phyloP scores from a whole-genome alignment of 2,797 vertebrate species.

The Geotrypetes seraphini region DNA sequence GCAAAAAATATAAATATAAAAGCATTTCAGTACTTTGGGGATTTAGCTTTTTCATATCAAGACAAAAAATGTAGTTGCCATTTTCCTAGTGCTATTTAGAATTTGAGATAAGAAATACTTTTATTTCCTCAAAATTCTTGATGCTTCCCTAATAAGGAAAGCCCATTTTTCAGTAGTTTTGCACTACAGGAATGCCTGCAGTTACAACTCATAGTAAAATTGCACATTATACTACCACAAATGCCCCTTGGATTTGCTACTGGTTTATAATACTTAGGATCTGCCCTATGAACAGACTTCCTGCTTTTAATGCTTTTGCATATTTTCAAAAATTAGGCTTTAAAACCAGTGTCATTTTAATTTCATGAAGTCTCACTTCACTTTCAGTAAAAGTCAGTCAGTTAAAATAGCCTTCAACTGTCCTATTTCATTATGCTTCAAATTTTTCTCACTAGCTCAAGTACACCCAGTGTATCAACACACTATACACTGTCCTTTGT shows the following conservation, averaged over 20 bases:
- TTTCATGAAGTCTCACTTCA: too few relatives aligned
- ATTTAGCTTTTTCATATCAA: not conserved
- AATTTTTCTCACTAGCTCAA: not conserved
- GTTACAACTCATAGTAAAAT: slow-evolving; percentile 13
- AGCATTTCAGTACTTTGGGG: not conserved
- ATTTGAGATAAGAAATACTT: not conserved
- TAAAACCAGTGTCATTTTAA: slow-evolving; percentile 3
- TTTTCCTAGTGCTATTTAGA: too few relatives aligned
- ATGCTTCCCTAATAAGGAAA: slow-evolving; percentile 7
- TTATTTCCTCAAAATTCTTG: slow-evolving; percentile 3
- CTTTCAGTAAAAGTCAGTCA: slow-evolving; percentile 13
- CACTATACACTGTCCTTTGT: too few relatives aligned
- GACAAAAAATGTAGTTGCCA: not conserved
- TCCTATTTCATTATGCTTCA: not conserved
- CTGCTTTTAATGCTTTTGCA: slow-evolving; percentile 26
- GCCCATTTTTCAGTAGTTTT: slow-evolving; percentile 20
- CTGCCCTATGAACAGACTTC: slow-evolving; percentile 21
- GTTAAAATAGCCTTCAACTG: slow-evolving; percentile 17
- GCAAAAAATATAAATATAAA: slow-evolving; percentile 5
- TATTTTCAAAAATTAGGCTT: slow-evolving; percentile 27
- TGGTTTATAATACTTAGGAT: slow-evolving; percentile 27
- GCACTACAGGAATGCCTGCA: slow-evolving; percentile 13
- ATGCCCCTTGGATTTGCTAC: too few relatives aligned
- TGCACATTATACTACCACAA: slow-evolving; percentile 6
- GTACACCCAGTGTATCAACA: slow-evolving; percentile 19